These are phyloP conservation scores for Corbicula japonica DNA, from an alignment of 2,888 invertebrate species.

Conservation along the genomic window DNA sequence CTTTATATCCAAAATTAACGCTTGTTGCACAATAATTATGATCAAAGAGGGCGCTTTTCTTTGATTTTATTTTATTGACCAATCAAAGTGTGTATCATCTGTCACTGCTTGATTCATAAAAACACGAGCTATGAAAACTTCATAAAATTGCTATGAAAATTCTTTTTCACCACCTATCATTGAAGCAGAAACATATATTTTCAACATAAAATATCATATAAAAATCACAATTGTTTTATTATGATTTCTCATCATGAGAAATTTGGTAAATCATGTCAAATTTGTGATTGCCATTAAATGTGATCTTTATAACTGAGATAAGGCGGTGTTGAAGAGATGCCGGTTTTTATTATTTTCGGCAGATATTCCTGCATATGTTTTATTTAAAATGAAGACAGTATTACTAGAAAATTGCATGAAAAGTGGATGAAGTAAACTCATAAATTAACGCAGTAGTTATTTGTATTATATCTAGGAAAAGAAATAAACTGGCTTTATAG, in stretches of 20 bases:
- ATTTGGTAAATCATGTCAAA: conserved; percentile 24
- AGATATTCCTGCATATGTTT: too few species aligned
- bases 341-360: too few species aligned
- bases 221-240: conserved; percentile 25
- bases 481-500: too few species aligned
- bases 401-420: too few species aligned
- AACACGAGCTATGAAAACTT: conserved; percentile 52
- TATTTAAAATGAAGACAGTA: too few species aligned
- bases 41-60: conserved; percentile 56
- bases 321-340: too few species aligned
- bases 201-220: conserved; percentile 39
- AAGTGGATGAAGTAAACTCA: too few species aligned
- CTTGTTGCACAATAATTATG: conserved; percentile 24
- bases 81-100: conserved; percentile 60
- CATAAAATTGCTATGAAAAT: conserved; percentile 55
- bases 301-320: too few species aligned
- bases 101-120: conserved; percentile 61
- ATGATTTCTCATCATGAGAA: conserved; percentile 9
- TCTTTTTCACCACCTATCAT: conserved; percentile 45
- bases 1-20: too few species aligned
- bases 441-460: too few species aligned
- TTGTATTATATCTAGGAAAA: too few species aligned
- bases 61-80: conserved; percentile 62
- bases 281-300: too few species aligned
- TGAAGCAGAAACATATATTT: conserved; percentile 37